These are phyloP conservation scores for Cirrhinus molitorella DNA, from an alignment of 2,797 vertebrate genomes.

Conservation along the genomic window DNA sequence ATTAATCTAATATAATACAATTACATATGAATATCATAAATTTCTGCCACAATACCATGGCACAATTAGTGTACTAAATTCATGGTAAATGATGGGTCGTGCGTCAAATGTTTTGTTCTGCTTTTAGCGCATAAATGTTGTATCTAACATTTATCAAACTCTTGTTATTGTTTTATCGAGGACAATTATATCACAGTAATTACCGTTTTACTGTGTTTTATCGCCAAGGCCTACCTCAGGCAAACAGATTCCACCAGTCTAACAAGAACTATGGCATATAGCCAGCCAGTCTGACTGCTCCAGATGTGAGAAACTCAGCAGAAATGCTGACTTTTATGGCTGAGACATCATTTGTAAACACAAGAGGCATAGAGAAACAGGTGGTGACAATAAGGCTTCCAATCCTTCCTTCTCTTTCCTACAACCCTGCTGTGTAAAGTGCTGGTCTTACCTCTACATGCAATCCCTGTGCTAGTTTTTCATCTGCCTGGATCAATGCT, in stretches of 20 bases:
- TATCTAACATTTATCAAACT: too few relatives aligned
- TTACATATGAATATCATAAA: too few relatives aligned
- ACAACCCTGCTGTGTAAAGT: neutral
- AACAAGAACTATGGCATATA: neutral
- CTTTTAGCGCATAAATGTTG: too few relatives aligned
- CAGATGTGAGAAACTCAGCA: conserved; percentile 26
- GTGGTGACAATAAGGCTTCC: neutral
- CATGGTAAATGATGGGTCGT: too few relatives aligned
- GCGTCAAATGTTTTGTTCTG: too few relatives aligned
- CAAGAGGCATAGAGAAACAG: conserved; percentile 21
- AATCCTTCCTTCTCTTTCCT: neutral
- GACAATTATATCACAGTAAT: too few relatives aligned
- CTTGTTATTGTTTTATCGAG: too few relatives aligned
- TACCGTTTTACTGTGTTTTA: too few relatives aligned
- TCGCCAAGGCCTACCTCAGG: neutral
- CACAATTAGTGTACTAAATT: too few relatives aligned
- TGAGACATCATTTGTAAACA: conserved; percentile 20
- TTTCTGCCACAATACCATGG: too few relatives aligned
- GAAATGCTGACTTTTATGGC: conserved; percentile 21
- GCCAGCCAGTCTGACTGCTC: neutral
- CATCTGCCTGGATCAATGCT: conserved; percentile 21
- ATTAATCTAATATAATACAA: too few relatives aligned
- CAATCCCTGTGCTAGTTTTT: conserved; percentile 8
- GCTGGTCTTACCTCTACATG: conserved; percentile 28
- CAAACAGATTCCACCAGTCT: conserved; percentile 2